Evolutionary conservation across 2,888 invertebrate genomes (phyloP).

Genomic region (Lypha dubia): DNA sequence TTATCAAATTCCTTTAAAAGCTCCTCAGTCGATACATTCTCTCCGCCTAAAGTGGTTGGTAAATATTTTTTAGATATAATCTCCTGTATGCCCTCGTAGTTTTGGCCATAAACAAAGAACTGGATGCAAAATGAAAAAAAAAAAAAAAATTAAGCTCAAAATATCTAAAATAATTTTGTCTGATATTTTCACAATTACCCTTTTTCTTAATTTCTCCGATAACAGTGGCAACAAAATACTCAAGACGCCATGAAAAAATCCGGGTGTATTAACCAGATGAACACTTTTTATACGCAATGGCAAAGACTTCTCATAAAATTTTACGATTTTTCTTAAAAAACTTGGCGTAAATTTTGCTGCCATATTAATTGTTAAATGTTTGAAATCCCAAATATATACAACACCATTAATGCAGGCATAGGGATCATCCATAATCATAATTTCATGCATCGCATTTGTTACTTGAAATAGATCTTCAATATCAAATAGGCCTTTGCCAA

Average conservation of each 20-base stretch:
- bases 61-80: conserved; percentile 85
- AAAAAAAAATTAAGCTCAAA: neutral
- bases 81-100: conserved; percentile 82
- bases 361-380: conserved; percentile 84
- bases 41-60: conserved; percentile 87
- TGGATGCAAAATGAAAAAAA: conserved; percentile 73
- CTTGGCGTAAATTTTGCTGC: conserved; percentile 85
- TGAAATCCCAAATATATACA: conserved; percentile 85
- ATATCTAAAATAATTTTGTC: neutral
- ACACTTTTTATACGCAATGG: conserved; percentile 86
- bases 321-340: conserved; percentile 85
- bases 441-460: conserved; percentile 85
- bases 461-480: conserved; percentile 84
- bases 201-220: conserved; percentile 85
- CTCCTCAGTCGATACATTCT: conserved; percentile 77
- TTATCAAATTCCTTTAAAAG: conserved; percentile 74
- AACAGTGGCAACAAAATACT: conserved; percentile 85
- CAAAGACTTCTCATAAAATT: conserved; percentile 85
- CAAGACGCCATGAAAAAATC: conserved; percentile 84
- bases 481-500: conserved; percentile 83
- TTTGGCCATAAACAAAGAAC: conserved; percentile 85
- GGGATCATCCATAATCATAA: conserved; percentile 86
- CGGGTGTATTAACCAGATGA: conserved; percentile 86
- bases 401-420: conserved; percentile 85
- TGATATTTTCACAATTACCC: conserved; percentile 83